These are phyloP conservation scores for Petaurus breviceps DNA, from an alignment of 2,113 vertebrate genomes.

Conservation along the genomic window DNA sequence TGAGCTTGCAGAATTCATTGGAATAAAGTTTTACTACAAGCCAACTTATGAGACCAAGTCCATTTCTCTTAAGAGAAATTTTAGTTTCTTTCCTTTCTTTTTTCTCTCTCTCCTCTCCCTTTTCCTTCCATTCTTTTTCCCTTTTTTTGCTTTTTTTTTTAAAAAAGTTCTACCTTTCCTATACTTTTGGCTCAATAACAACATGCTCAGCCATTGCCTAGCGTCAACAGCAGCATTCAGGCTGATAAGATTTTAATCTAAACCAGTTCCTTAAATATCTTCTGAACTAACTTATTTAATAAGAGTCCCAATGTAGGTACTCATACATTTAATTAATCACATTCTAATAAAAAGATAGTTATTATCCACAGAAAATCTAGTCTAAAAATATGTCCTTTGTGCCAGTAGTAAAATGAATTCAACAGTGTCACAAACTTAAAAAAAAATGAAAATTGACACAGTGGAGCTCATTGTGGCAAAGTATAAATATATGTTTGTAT, in stretches of 20 bases:
- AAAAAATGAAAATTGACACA: too few relatives aligned
- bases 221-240: neutral
- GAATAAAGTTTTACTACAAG: neutral
- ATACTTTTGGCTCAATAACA: neutral
- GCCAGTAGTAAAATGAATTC: too few relatives aligned
- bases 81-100: neutral
- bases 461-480: too few relatives aligned
- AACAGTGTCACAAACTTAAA: too few relatives aligned
- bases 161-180: neutral
- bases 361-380: too few relatives aligned
- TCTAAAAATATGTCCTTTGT: too few relatives aligned
- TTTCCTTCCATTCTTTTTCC: neutral
- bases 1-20: constrained; percentile 41
- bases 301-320: too few relatives aligned
- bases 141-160: neutral
- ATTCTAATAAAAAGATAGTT: too few relatives aligned
- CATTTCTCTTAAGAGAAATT: neutral
- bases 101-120: neutral
- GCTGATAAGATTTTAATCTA: neutral
- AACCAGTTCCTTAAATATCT: too few relatives aligned
- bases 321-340: too few relatives aligned
- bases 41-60: neutral
- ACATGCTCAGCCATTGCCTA: neutral
- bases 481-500: too few relatives aligned
- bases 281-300: too few relatives aligned